Percentiles rank a stretch among this genome's conserved stretches.
These are phyloP conservation scores for Cavia porcellus DNA, from an alignment of 2,113 vertebrate genomes.

Conservation along the genomic window DNA sequence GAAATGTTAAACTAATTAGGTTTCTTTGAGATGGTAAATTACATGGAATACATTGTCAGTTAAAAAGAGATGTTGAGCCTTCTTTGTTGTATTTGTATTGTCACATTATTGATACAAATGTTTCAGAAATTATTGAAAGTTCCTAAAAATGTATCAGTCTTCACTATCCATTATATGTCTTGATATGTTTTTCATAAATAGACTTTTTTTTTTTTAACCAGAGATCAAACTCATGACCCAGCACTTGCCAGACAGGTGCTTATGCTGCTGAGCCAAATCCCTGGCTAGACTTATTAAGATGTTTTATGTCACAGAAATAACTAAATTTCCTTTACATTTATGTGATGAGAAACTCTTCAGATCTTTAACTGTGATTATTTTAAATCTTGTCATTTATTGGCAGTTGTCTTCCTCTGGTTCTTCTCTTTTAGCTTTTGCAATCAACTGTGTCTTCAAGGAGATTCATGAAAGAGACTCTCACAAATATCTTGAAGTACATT, in stretches of 20 bases:
- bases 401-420: not conserved
- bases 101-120: not conserved
- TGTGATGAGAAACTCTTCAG: slow-evolving; percentile 17
- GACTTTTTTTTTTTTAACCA: not conserved
- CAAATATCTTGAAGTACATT: not conserved
- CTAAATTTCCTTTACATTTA: not conserved
- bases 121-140: not conserved
- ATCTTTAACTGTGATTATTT: slow-evolving; percentile 31
- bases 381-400: slow-evolving; percentile 8
- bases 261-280: too few species aligned
- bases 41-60: not conserved
- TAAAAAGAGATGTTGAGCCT: not conserved
- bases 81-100: not conserved
- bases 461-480: not conserved
- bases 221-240: too few species aligned
- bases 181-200: not conserved
- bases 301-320: slow-evolving; percentile 44
- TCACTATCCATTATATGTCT: not conserved
- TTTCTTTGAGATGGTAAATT: slow-evolving; percentile 27
- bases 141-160: slow-evolving; percentile 28
- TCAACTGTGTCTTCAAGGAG: not conserved
- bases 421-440: slow-evolving; percentile 3
- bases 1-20: not conserved
- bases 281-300: too few species aligned
- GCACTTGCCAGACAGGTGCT: too few species aligned